Conservation (phyloP, 1,140 invertebrate species). For the Caenorhabditis briggsae region DNA sequence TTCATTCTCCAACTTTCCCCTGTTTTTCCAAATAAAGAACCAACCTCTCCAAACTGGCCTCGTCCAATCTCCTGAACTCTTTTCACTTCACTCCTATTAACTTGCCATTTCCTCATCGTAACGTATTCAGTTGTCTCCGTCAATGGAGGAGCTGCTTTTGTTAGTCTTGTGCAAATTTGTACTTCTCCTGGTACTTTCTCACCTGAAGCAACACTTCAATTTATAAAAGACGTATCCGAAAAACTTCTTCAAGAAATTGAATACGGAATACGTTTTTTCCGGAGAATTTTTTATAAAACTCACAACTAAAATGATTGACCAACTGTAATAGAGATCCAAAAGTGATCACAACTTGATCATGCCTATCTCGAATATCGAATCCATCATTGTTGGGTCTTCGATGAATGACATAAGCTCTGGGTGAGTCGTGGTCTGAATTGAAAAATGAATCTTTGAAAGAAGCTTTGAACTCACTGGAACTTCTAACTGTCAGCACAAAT, state of each 20-base stretch:
- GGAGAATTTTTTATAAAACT: background rate
- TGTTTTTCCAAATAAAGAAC: background rate
- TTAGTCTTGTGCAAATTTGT: constrained; percentile 29
- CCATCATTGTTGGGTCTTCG: background rate
- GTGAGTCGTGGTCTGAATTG: constrained; percentile 9
- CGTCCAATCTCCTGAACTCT: constrained; percentile 16
- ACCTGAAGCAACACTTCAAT: background rate
- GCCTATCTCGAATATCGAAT: constrained; percentile 23
- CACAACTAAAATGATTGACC: constrained; percentile 41
- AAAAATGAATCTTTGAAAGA: background rate
- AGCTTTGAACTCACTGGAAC: background rate
- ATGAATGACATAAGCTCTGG: constrained; percentile 10
- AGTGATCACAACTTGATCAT: background rate
- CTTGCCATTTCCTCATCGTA: constrained; percentile 24
- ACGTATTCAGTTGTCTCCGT: constrained; percentile 14
- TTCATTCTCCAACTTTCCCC: background rate
- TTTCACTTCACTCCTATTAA: constrained; percentile 38
- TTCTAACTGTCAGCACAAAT: constrained; percentile 31
- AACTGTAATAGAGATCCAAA: constrained; percentile 23
- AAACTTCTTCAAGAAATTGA: too few species aligned
- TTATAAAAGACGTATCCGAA: background rate
- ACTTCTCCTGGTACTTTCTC: constrained; percentile 41
- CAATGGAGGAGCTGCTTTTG: constrained; percentile 16
- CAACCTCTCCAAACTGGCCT: constrained; percentile 45
- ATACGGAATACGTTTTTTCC: too few species aligned